Conservation (phyloP, 2,113 vertebrate genomes). For the Psilopsiagon aurifrons region DNA sequence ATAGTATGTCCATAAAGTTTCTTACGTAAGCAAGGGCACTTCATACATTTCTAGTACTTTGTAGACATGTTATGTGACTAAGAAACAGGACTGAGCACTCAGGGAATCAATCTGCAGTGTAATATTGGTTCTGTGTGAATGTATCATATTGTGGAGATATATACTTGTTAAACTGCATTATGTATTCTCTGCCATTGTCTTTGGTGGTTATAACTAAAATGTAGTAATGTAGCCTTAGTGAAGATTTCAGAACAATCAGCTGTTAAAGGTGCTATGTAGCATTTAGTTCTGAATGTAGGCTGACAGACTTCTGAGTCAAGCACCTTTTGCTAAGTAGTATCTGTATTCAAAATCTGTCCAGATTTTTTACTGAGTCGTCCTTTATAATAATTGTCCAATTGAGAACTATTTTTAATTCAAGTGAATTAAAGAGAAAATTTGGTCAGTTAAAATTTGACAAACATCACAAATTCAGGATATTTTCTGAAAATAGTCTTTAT, state of each 20-base stretch:
- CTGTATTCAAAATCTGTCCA: neutral
- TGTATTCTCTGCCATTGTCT: neutral
- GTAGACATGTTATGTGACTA: neutral
- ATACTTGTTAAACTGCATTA: neutral
- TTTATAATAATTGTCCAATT: neutral
- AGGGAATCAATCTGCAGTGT: neutral
- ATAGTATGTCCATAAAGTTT: neutral
- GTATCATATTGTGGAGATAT: neutral
- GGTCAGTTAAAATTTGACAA: neutral
- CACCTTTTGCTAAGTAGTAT: neutral
- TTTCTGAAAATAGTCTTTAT: neutral
- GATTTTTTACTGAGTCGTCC: neutral
- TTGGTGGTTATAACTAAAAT: neutral
- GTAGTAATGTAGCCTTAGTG: neutral
- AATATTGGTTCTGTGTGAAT: neutral
- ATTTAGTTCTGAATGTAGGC: neutral
- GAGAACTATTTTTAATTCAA: neutral
- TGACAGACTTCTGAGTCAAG: neutral
- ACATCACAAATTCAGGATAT: neutral
- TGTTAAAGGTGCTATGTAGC: neutral
- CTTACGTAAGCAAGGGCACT: neutral
- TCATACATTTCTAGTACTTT: neutral
- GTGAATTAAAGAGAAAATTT: neutral
- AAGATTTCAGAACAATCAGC: neutral
- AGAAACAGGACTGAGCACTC: neutral